Base-by-base conservation (phyloP, 2,797 vertebrate genomes). In the Geotrypetes seraphini region DNA sequence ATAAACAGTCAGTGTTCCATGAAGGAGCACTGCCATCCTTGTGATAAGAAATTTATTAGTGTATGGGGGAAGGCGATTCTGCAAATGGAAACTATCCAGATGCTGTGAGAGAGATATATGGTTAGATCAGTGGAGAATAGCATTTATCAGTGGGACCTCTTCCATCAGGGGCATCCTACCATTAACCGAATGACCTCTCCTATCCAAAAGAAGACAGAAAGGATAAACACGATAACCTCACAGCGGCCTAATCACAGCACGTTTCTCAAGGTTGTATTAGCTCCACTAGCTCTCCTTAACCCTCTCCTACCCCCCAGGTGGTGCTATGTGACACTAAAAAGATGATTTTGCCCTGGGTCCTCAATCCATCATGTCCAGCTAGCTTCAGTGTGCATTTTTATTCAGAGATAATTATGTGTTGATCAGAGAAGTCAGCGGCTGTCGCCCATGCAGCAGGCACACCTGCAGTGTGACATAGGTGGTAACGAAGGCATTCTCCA, bases 1-100 rank as follows among this genome's bases (percentile, higher is more conserved):
- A 97, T 96, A 97, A 98, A 97, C 92, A 98, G 90, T 89, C 92
- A 96, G 90, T 90, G 91, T 95, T 95, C 92, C 95, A 97, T 98
- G 93, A 97, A 96, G 92, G 92, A 93, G 89, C 87, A 89, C 87
- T 87, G 85, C 83, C 85, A 87, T 91, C 86, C 81, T 85, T 73
- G 60, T 88, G 89, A 91, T 91, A 92, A 89, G 87, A 93, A 97
- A 98, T 97, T 97, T 97, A 97, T 95, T 91, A 92, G 90, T 81
- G 75, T 73, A 73, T 77, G 75, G 81, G 78, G 85, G 84, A 78
- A 76, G 79, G 79, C 63, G 47, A 61, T 66, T 66, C 56, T 59
- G 69, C 31, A 66, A 72, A 70, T 69, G 78, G 80, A 82, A 82
- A 72, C 71, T 68, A 71, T 73, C 64, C 69, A 73, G 64, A 79